A percentile compares a stretch with the other conserved stretches of the same genome.
These are phyloP conservation scores for Notamacropus eugenii DNA, from an alignment of 2,797 vertebrate genomes.

Conservation along the genomic window DNA sequence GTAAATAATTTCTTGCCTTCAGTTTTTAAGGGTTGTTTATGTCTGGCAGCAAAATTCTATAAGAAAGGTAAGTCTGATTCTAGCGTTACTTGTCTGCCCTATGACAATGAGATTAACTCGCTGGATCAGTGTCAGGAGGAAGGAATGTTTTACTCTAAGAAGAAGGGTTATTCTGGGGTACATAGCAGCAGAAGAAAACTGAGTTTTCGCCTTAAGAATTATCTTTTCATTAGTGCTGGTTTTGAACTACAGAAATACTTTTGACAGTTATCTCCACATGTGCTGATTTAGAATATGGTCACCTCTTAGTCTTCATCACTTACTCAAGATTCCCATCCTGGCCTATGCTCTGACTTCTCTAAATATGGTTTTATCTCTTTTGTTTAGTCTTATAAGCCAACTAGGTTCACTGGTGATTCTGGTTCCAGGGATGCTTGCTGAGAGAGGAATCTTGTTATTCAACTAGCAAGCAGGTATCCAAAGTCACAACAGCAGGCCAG, in stretches of 20 bases:
- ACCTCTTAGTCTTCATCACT: background rate
- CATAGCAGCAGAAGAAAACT: background rate
- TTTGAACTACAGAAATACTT: constrained; percentile 38
- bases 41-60: background rate
- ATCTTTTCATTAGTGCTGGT: background rate
- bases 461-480: constrained; percentile 73
- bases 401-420: background rate
- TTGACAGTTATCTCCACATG: background rate
- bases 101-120: no score
- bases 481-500: constrained; percentile 71
- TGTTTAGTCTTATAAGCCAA: background rate
- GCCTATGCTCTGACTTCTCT: background rate
- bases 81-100: background rate
- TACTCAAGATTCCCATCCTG: background rate
- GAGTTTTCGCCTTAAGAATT: background rate
- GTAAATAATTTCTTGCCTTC: background rate
- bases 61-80: background rate
- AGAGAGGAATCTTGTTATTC: background rate
- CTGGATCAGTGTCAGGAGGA: no score
- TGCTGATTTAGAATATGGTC: constrained; percentile 11
- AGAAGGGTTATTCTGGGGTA: background rate
- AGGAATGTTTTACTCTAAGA: background rate
- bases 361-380: background rate
- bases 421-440: background rate
- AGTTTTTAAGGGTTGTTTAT: background rate